phyloP scores from a whole-genome alignment of 2,113 vertebrate species.

The Gallinago undulata region DNA sequence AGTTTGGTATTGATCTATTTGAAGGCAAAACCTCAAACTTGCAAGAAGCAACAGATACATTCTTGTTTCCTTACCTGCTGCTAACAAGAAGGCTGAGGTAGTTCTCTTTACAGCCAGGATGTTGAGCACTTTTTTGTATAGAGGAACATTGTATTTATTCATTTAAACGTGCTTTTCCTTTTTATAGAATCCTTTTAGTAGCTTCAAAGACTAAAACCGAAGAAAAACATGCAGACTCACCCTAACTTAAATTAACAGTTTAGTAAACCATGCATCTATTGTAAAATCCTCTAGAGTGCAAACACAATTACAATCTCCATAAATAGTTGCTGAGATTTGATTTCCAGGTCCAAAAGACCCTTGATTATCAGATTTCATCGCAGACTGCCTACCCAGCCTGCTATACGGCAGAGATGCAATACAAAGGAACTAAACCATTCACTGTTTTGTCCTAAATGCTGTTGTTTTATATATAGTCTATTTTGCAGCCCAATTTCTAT shows the following conservation, averaged over 20 bases:
- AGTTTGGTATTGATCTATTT: not conserved
- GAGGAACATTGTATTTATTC: not conserved
- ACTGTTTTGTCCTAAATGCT: not conserved
- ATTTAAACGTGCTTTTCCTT: not conserved
- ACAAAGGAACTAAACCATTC: not conserved
- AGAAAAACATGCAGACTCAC: not conserved
- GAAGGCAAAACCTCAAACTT: not conserved
- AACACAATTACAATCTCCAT: constrained; percentile 23
- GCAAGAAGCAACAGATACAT: not conserved
- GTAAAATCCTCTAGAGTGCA: not conserved
- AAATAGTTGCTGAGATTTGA: constrained; percentile 30
- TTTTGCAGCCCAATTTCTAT: not conserved
- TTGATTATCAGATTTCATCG: constrained; percentile 44
- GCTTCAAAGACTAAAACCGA: not conserved
- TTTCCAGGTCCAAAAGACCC: constrained; percentile 39
- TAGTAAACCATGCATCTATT: not conserved
- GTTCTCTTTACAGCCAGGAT: not conserved
- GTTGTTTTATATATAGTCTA: not conserved
- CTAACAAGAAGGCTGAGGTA: not conserved
- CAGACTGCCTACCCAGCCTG: constrained; percentile 23
- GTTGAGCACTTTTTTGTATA: not conserved
- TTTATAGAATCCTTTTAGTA: not conserved
- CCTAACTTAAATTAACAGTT: not conserved
- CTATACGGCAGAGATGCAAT: not conserved
- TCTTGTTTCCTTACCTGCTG: not conserved